phyloP scores from a whole-genome alignment of 2,113 vertebrate genomes.

The Oreochromis tanganicae region DNA sequence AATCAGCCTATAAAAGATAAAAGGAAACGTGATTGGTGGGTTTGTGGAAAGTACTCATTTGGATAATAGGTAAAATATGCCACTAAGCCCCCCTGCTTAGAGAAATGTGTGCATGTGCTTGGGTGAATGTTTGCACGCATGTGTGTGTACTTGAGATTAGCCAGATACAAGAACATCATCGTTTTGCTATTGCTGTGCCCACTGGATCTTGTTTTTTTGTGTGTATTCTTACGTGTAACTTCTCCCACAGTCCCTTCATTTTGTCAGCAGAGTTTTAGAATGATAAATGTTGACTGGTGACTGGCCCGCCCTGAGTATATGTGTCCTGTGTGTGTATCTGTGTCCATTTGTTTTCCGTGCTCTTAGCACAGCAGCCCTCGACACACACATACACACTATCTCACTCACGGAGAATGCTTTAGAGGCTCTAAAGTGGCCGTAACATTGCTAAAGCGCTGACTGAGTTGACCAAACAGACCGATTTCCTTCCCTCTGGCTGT shows the following conservation, averaged over 20 bases:
- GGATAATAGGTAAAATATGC: conserved; percentile 79
- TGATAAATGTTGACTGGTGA: conserved; percentile 59
- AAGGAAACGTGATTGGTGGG: conserved; percentile 74
- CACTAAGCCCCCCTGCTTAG: conserved; percentile 54
- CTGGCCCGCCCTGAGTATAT: conserved; percentile 25
- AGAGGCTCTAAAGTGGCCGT: conserved; percentile 58
- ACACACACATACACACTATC: conserved; percentile 5
- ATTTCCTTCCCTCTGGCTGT: conserved; percentile 40
- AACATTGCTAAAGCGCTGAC: conserved; percentile 59
- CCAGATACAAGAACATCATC: conserved; percentile 58
- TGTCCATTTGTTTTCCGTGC: neutral
- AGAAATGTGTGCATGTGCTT: conserved; percentile 26
- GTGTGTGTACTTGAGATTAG: conserved; percentile 50
- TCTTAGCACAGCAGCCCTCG: neutral
- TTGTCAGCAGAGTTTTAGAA: conserved; percentile 54
- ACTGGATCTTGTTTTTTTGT: neutral
- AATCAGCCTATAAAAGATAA: conserved; percentile 80
- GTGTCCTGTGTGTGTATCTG: neutral
- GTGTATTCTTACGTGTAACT: conserved; percentile 18
- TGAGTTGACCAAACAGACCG: conserved; percentile 52
- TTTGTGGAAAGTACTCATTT: conserved; percentile 79
- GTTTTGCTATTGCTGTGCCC: conserved; percentile 43
- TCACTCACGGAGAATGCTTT: conserved; percentile 40
- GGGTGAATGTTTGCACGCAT: neutral
- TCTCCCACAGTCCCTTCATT: conserved; percentile 46